Percentiles rank a stretch among this genome's conserved stretches.
These are phyloP conservation scores for Epinotia nisella DNA, from an alignment of 2,888 invertebrate species.

Conservation along the genomic window DNA sequence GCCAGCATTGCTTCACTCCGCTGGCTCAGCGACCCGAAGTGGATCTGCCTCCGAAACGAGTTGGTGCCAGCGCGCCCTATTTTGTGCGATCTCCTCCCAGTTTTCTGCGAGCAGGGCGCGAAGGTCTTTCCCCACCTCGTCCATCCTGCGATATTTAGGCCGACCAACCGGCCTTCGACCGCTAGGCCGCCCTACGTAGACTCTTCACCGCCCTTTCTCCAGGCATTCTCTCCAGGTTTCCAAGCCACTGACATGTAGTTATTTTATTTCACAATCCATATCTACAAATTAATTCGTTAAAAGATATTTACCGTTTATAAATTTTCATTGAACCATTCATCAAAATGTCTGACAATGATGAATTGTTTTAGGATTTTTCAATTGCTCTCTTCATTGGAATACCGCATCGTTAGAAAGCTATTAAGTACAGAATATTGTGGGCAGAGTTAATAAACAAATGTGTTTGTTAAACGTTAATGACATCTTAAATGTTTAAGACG, in stretches of 20 bases:
- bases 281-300: constrained; percentile 17
- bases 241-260: neutral
- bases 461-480: constrained; percentile 17
- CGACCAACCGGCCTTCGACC: too few relatives aligned
- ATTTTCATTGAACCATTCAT: constrained; percentile 34
- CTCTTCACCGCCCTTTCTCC: too few relatives aligned
- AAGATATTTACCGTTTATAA: constrained; percentile 36
- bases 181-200: too few relatives aligned
- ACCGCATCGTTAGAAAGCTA: constrained; percentile 40
- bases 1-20: too few relatives aligned
- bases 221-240: too few relatives aligned
- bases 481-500: neutral
- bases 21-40: too few relatives aligned
- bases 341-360: constrained; percentile 39
- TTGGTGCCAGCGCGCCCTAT: too few relatives aligned
- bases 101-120: too few relatives aligned
- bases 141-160: too few relatives aligned
- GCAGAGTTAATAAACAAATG: constrained; percentile 15
- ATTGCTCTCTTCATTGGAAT: constrained; percentile 40
- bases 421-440: constrained; percentile 16
- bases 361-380: constrained; percentile 43
- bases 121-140: too few relatives aligned
- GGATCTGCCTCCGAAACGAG: too few relatives aligned
- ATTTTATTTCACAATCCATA: constrained; percentile 16
- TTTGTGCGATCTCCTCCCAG: too few relatives aligned